Percentiles rank a stretch among this genome's conserved stretches.
These are phyloP conservation scores for Corvus cornix DNA, from an alignment of 2,113 vertebrate species.

Conservation along the genomic window DNA sequence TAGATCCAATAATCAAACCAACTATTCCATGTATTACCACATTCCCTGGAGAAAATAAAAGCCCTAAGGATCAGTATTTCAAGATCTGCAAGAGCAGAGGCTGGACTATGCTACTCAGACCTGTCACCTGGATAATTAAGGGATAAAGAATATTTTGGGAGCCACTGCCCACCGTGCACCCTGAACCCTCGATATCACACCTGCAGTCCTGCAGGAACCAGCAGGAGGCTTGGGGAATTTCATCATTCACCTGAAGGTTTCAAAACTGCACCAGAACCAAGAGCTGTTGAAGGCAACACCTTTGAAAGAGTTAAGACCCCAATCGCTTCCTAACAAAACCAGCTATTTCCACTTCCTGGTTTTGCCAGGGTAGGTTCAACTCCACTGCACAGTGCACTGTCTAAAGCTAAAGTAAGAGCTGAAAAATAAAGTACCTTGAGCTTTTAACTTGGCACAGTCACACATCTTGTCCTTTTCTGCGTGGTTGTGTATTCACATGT, in stretches of 20 bases:
- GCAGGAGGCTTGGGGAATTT: not conserved
- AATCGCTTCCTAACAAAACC: not conserved
- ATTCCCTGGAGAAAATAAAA: not conserved
- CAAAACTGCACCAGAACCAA: not conserved
- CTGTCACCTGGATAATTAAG: not conserved
- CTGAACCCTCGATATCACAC: not conserved
- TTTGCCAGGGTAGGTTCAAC: not conserved
- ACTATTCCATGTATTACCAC: fast-evolving
- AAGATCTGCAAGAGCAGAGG: not conserved
- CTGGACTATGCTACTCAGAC: not conserved
- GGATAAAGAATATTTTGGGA: not conserved
- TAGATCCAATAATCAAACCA: not conserved
- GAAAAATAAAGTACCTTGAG: not conserved
- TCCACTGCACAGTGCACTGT: not conserved
- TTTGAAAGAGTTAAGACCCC: not conserved
- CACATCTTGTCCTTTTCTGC: not conserved
- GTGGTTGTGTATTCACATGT: not conserved
- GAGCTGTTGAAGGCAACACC: not conserved
- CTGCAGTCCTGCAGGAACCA: not conserved
- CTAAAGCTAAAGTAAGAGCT: not conserved
- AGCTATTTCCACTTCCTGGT: not conserved
- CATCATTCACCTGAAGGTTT: not conserved
- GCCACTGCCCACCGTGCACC: fast-evolving
- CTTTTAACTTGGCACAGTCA: not conserved
- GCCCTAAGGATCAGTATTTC: not conserved